Conservation (phyloP, 30 jellyfish, hydroid and myxozoan species). For the Aurelia sp. region DNA sequence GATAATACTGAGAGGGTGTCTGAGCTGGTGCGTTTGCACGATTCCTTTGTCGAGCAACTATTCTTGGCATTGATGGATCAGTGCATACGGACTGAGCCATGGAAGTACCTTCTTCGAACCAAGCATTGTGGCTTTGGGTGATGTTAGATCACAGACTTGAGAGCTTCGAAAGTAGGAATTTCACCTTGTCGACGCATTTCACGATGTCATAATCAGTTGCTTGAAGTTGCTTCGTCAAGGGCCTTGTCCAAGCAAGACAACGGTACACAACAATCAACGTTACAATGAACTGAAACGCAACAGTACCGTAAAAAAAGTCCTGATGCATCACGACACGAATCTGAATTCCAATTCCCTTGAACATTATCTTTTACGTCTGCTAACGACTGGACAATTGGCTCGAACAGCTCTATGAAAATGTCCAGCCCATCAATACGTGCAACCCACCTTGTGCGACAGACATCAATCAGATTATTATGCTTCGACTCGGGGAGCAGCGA, state of each 20-base stretch:
- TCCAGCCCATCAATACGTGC: too few relatives aligned
- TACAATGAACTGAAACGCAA: constrained; percentile 37
- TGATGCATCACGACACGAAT: constrained; percentile 33
- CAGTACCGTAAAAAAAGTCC: constrained; percentile 9
- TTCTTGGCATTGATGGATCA: constrained; percentile 52
- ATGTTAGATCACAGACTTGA: constrained; percentile 11
- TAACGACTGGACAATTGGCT: constrained; percentile 39
- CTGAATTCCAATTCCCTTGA: constrained; percentile 43
- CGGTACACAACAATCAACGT: constrained; percentile 47
- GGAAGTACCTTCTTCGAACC: constrained; percentile 35
- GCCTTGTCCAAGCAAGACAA: constrained; percentile 13
- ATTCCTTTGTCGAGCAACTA: constrained; percentile 31
- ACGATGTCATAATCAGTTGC: constrained; percentile 34
- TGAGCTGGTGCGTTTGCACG: constrained; percentile 43
- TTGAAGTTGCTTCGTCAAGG: constrained; percentile 58
- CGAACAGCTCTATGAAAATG: too few relatives aligned
- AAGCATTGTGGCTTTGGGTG: not conserved
- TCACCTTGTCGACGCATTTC: constrained; percentile 24
- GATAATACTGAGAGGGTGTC: too few relatives aligned
- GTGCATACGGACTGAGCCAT: constrained; percentile 28
- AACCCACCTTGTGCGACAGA: constrained; percentile 67
- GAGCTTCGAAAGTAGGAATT: constrained; percentile 2
- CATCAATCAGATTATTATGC: constrained; percentile 23
- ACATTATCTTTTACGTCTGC: constrained; percentile 28
- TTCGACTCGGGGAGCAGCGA: constrained; percentile 16